phyloP scores from a whole-genome alignment of 2,797 vertebrate species.

The Chrosomus eos region DNA sequence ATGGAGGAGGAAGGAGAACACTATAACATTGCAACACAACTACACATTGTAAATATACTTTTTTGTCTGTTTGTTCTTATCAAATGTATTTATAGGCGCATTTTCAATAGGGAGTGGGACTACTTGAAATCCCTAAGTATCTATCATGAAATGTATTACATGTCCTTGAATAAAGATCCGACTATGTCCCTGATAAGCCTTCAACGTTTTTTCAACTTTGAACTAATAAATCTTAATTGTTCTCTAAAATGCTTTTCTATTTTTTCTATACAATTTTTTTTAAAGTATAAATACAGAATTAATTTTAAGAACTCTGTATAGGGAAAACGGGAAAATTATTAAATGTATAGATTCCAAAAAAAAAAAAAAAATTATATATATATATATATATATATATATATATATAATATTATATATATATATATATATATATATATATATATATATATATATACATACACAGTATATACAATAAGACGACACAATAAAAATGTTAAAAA shows the following conservation, averaged over 20 bases:
- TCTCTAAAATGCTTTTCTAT: neutral
- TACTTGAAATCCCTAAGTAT: neutral
- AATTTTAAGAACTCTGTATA: neutral
- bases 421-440: too few relatives aligned
- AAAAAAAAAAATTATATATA: too few relatives aligned
- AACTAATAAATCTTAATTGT: neutral
- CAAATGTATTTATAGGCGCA: too few relatives aligned
- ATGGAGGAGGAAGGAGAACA: neutral
- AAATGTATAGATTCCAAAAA: too few relatives aligned
- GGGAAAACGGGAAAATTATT: too few relatives aligned
- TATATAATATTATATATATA: too few relatives aligned
- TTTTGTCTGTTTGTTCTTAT: neutral
- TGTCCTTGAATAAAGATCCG: neutral
- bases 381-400: too few relatives aligned
- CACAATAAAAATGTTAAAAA: neutral
- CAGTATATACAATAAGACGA: neutral
- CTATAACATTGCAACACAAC: neutral
- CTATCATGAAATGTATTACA: neutral
- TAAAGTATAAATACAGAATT: neutral
- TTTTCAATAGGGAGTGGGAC: neutral
- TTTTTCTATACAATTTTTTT: neutral
- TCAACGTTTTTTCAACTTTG: neutral
- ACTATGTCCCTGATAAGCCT: neutral
- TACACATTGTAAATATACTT: neutral
- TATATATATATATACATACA: too few relatives aligned